These are phyloP conservation scores for Apamea epomidion DNA, from an alignment of 2,888 invertebrate species.

Conservation along the genomic window DNA sequence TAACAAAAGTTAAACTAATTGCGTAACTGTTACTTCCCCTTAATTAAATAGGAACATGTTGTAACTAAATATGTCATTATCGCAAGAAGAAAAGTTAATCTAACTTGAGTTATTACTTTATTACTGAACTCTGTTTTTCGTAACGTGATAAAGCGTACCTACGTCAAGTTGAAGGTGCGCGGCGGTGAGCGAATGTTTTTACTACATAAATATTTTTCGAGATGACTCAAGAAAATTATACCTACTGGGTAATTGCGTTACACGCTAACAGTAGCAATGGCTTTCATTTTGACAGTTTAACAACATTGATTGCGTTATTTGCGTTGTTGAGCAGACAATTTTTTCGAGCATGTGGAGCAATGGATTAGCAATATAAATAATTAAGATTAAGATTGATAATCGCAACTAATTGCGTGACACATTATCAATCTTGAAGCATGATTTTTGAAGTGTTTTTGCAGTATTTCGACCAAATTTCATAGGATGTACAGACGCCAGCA, in stretches of 20 bases:
- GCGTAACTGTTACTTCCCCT: constrained; percentile 36
- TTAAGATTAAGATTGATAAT: background rate
- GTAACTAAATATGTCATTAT: constrained; percentile 58
- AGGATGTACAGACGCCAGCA: background rate
- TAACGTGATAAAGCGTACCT: constrained; percentile 31
- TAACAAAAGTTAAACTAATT: constrained; percentile 46
- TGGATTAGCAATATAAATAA: background rate
- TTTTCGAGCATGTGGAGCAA: background rate
- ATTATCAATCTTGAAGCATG: no score
- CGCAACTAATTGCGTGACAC: no score
- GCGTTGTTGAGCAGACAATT: background rate
- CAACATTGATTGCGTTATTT: background rate
- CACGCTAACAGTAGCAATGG: background rate
- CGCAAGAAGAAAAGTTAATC: constrained; percentile 49
- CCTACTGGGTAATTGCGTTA: background rate
- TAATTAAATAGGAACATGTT: constrained; percentile 54
- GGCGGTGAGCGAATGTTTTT: background rate
- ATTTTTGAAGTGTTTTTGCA: background rate
- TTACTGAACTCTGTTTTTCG: constrained; percentile 50
- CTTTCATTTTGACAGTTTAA: background rate
- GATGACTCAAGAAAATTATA: background rate
- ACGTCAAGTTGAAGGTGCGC: background rate
- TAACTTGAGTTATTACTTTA: constrained; percentile 57
- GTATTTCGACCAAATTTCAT: background rate
- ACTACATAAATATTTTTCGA: background rate